A percentile compares a stretch with the other conserved stretches of the same genome.
These are phyloP conservation scores for Oreotrochilus melanogaster DNA, from an alignment of 2,113 vertebrate species.

Conservation along the genomic window DNA sequence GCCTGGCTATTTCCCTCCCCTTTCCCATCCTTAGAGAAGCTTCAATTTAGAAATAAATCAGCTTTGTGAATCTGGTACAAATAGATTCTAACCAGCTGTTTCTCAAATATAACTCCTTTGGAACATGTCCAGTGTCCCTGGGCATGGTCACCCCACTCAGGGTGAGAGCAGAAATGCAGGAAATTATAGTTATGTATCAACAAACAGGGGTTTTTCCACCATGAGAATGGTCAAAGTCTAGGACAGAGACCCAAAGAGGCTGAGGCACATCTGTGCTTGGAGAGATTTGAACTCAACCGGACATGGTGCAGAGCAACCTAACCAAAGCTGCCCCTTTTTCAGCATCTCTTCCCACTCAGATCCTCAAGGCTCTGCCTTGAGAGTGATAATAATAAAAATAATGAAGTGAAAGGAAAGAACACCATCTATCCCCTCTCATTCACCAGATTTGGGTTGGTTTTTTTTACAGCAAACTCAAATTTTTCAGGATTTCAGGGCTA, in stretches of 20 bases:
- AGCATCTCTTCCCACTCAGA: neutral
- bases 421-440: neutral
- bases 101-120: neutral
- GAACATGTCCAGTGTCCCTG: neutral
- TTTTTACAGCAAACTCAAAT: neutral
- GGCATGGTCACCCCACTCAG: rapidly evolving
- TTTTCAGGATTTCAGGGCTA: neutral
- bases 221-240: neutral
- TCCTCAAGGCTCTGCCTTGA: neutral
- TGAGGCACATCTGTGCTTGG: neutral
- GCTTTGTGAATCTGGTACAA: neutral
- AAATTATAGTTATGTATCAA: neutral
- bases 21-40: neutral
- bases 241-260: neutral
- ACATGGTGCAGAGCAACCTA: neutral
- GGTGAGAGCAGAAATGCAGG: rapidly evolving
- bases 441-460: rapidly evolving
- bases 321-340: neutral
- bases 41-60: neutral
- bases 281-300: neutral
- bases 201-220: neutral
- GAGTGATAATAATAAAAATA: neutral
- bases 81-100: neutral
- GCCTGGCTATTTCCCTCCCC: neutral
- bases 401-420: neutral